phyloP scores from a whole-genome alignment of 2,888 invertebrate species.

The Drosophila subquinaria region DNA sequence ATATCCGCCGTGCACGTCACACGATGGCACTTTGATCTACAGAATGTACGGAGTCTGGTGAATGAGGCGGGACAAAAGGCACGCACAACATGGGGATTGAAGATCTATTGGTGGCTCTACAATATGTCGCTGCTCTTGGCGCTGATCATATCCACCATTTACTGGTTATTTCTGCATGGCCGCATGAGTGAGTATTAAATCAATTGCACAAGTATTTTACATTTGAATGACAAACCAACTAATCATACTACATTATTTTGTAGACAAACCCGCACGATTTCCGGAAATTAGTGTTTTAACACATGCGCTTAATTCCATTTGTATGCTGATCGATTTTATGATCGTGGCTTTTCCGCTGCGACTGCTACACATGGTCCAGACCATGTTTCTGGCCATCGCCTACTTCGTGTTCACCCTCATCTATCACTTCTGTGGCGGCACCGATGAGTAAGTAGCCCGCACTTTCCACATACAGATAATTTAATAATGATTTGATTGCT shows the following conservation, averaged over 20 bases:
- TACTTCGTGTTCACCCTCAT: constrained; percentile 87
- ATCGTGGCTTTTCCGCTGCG: constrained; percentile 91
- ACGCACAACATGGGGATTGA: constrained; percentile 82
- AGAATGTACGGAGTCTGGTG: constrained; percentile 61
- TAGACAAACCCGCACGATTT: constrained; percentile 88
- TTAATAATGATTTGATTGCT: constrained; percentile 1
- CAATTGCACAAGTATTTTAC: constrained; percentile 1
- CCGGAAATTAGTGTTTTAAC: constrained; percentile 90
- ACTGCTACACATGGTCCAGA: constrained; percentile 88
- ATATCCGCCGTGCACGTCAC: constrained; percentile 82
- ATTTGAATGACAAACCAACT: constrained; percentile 5
- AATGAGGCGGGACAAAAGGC: constrained; percentile 66
- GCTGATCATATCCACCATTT: constrained; percentile 90
- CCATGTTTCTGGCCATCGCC: constrained; percentile 87
- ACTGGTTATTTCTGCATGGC: constrained; percentile 88
- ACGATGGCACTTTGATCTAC: constrained; percentile 83
- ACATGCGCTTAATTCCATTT: constrained; percentile 91
- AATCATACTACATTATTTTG: constrained; percentile 23
- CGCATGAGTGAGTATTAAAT: constrained; percentile 78
- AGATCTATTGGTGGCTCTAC: constrained; percentile 90
- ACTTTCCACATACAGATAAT: neutral
- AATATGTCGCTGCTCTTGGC: constrained; percentile 89
- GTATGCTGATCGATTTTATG: constrained; percentile 90
- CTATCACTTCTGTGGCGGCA: constrained; percentile 88
- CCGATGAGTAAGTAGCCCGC: constrained; percentile 86